Evolutionary conservation across 2,797 vertebrate species (phyloP).

Genomic region (Chaunax sp.): DNA sequence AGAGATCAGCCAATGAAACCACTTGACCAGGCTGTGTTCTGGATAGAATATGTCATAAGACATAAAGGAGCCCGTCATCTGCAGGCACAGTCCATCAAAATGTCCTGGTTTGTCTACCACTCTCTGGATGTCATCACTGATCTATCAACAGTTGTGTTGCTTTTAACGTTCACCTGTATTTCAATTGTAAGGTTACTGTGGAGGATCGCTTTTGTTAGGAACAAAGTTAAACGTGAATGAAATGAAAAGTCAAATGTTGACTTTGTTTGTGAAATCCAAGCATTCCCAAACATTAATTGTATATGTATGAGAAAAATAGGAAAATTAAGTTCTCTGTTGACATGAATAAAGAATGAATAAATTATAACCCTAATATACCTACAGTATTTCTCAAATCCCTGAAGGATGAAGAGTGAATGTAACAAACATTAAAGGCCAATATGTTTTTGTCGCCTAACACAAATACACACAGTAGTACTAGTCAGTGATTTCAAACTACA

Average conservation of each 20-base stretch:
- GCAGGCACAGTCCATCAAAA: conserved; percentile 68
- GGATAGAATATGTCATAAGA: conserved; percentile 83
- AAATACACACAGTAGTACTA: background rate
- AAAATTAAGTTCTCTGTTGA: background rate
- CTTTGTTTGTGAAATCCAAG: background rate
- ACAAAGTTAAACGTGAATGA: conserved; percentile 64
- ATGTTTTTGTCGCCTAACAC: background rate
- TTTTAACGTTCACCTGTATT: conserved; percentile 39
- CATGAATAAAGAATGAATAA: background rate
- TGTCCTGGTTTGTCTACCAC: conserved; percentile 79
- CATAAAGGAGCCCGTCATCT: conserved; percentile 80
- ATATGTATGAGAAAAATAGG: too few relatives aligned
- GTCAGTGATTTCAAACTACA: too few relatives aligned
- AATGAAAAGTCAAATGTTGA: background rate
- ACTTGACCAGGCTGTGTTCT: conserved; percentile 79
- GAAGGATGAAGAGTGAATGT: too few relatives aligned
- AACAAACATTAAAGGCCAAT: background rate
- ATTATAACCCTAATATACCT: too few relatives aligned
- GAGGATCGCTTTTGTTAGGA: conserved; percentile 36
- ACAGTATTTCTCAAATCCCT: background rate
- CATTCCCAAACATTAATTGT: background rate
- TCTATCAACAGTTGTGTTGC: conserved; percentile 43
- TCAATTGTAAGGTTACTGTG: conserved; percentile 44
- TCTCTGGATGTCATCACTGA: conserved; percentile 72
- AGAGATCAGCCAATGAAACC: conserved; percentile 77